Base-by-base conservation (phyloP, 2,888 invertebrate species). In the Geotrupes spiniger region DNA sequence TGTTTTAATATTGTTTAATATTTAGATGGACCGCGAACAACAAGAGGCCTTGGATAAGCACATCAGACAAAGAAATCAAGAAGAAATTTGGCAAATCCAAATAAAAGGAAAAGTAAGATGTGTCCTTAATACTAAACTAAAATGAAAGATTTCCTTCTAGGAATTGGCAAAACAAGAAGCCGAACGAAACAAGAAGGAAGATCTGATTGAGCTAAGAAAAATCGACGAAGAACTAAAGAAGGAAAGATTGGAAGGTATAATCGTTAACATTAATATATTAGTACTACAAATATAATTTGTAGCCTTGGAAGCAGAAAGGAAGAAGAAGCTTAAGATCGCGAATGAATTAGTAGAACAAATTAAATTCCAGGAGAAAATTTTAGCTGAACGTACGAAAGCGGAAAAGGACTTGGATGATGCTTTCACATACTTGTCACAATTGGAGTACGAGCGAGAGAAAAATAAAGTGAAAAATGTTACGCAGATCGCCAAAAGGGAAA, bases 11-110 rank as follows among this genome's bases (percentile, higher is more conserved):
- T 17, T 36, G 9, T 16, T 25, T 10, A n/a, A 29, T 36, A 59
- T 50, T 5, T 56, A 78, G 80, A 72, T 72, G 29, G 77, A 80
- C 2, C 71, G 79, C 8, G 78, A 80, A 73, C 76, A 77, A 55
- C 68, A 74, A 51, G 79, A 80, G 46, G 67, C 71, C 0, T 71
- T 80, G 4, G 72, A 74, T 10, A 69, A 72, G 4, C 54, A 63
- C 2, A 71, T 75, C 1, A 68, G 68, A 26, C 72, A 76, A 56
- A 56, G 63, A 4, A 76, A 74, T 1, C 73, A 74, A 50, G 65
- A 69, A 25, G 52, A 65, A 15, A 56, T 59, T 3, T 66, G 70
- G 63, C 60, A 66, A 5, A 65, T 63, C 48, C 74, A 74, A 61
- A 57, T 73, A 4, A 57, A 62, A 52, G 71, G 67, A 15, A 70